Evolutionary conservation across 2,113 vertebrate genomes (phyloP).

Genomic region (Sorex fumeus): DNA sequence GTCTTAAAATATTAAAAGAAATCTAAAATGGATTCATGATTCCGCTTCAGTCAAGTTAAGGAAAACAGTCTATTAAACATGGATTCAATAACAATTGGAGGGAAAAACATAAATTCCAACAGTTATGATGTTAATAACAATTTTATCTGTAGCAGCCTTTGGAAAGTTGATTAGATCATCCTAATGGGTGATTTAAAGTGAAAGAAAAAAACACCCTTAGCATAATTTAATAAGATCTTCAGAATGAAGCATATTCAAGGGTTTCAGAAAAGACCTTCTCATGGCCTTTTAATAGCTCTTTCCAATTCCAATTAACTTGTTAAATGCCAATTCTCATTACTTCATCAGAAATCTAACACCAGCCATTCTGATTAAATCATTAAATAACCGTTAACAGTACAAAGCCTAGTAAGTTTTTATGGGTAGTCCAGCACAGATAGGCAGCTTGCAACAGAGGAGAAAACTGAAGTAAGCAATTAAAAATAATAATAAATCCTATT

Average conservation of each 20-base stretch:
- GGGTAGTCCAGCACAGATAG: constrained; percentile 27
- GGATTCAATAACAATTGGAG: constrained; percentile 61
- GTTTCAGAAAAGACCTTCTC: constrained; percentile 83
- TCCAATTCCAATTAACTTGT: constrained; percentile 86
- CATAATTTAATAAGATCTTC: constrained; percentile 85
- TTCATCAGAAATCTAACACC: constrained; percentile 60
- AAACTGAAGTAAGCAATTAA: constrained; percentile 33
- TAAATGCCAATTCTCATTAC: constrained; percentile 80
- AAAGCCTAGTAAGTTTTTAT: constrained; percentile 13
- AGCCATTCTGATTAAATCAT: constrained; percentile 68
- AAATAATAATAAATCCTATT: constrained; percentile 57
- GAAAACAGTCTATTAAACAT: not conserved
- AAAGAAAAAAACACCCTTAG: constrained; percentile 81
- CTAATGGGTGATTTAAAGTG: constrained; percentile 84
- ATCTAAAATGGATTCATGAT: not conserved
- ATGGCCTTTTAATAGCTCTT: constrained; percentile 85
- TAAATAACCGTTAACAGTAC: constrained; percentile 1
- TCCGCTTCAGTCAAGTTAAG: too few relatives aligned
- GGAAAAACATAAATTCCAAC: constrained; percentile 65
- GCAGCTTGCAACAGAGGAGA: constrained; percentile 57
- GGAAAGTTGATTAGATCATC: constrained; percentile 84
- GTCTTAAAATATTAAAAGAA: constrained; percentile 52
- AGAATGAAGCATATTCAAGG: constrained; percentile 82
- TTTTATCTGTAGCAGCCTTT: constrained; percentile 78
- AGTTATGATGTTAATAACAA: constrained; percentile 77